Base-by-base conservation (phyloP, 2,888 invertebrate genomes). In the Opisthograptis luteolata region DNA sequence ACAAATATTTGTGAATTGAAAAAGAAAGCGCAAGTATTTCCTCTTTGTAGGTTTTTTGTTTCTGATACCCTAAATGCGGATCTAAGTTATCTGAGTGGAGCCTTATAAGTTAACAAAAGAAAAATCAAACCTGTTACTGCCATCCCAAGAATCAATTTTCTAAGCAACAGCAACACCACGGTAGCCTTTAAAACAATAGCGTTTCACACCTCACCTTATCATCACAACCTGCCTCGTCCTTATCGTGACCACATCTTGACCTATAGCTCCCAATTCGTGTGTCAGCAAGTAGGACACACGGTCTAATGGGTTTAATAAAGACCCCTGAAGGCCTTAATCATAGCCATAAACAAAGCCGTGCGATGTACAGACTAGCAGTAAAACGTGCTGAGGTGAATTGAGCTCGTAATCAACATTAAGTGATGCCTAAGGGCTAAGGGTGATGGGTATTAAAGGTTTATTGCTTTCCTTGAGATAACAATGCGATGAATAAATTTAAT, bases 301-400 rank as follows among this genome's bases (percentile, higher is more conserved):
- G 61, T 56, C 56, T 65, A 63, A 65, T 66, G 62, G 51, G 61
- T 56, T 58, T 65, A 63, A 65, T 66, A 64, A 62, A 64, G 60
- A 60, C 58, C 62, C 47, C 36, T 28, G 49, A 54, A 40, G 59
- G 49, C 55, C 57, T 66, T 62, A 63, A 63, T 64, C 60, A 66
- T 60, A 47, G 54, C 51, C 56, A 54, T 66, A 66, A 66, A 66
- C 62, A 60, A 55, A 53, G 49, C 32, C 55, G 49, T 51, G 37
- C 34, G 45, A 49, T 49, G 13, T 44, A 45, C 34, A 54, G 53
- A 36, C 43, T 43, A 35, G 57, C 40, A 57, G 57, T 65, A 58
- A 65, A 62, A 57, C 58, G 54, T 51, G 49, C 58, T 55, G 57
- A 65, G 58, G 60, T 60, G 62, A 56, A 55, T 45, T 62, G 51